Evolutionary conservation across 2,888 invertebrate genomes (phyloP).

Genomic region (Heliconius sara): DNA sequence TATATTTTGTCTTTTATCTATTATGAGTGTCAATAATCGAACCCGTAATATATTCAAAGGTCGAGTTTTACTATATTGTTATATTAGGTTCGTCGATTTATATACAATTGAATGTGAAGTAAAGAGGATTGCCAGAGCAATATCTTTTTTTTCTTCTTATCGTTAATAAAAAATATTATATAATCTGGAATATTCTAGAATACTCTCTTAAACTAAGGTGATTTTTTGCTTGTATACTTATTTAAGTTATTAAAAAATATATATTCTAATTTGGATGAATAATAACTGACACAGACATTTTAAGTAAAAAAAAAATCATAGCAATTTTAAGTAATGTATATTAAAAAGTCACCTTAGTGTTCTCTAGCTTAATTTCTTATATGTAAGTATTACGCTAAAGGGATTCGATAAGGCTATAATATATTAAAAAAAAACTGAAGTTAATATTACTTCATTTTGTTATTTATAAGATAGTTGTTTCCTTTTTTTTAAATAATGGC

Average conservation of each 20-base stretch:
- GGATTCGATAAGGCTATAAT: neutral
- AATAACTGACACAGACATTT: neutral
- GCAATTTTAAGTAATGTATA: neutral
- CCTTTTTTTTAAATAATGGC: neutral
- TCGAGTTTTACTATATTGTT: constrained; percentile 7
- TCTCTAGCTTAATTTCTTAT: constrained; percentile 7
- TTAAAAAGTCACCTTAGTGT: constrained; percentile 15
- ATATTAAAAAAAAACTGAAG: neutral
- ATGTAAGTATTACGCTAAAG: constrained; percentile 17
- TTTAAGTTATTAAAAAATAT: neutral
- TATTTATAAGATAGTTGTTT: no score
- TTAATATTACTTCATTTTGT: no score
- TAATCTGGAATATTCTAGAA: constrained; percentile 13
- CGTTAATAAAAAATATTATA: constrained; percentile 38
- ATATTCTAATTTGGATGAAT: neutral
- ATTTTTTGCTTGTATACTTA: constrained; percentile 3
- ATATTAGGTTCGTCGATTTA: neutral
- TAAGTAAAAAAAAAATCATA: no score
- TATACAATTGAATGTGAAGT: neutral
- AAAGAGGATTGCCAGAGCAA: constrained; percentile 47
- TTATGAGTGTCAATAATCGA: constrained; percentile 8
- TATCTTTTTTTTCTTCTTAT: constrained; percentile 44
- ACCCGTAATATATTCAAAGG: neutral
- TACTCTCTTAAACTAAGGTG: constrained; percentile 50
- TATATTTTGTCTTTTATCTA: neutral